phyloP scores from a whole-genome alignment of 2,888 invertebrate species.

The Sarcophaga caerulescens region DNA sequence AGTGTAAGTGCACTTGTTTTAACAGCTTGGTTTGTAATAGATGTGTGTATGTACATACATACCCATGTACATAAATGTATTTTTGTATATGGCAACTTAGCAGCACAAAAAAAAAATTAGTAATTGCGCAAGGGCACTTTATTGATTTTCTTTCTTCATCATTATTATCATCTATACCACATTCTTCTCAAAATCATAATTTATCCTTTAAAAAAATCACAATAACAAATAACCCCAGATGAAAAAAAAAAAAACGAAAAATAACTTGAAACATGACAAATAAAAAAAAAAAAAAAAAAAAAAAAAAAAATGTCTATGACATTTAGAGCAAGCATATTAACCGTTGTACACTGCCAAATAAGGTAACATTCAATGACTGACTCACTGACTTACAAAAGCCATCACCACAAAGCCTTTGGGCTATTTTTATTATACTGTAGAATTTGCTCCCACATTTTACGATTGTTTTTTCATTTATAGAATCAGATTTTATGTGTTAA shows the following conservation, averaged over 20 bases:
- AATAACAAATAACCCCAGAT: neutral
- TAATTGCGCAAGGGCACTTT: slow-evolving; percentile 73
- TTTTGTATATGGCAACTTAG: neutral
- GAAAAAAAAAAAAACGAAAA: neutral
- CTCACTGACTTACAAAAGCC: neutral
- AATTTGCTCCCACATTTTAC: neutral
- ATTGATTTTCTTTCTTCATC: slow-evolving; percentile 70
- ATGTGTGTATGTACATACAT: neutral
- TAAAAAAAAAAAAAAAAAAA: neutral
- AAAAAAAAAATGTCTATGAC: slow-evolving; percentile 8
- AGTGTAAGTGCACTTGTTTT: slow-evolving; percentile 46
- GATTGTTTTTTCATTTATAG: neutral
- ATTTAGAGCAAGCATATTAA: neutral
- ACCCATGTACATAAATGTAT: neutral
- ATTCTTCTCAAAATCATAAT: neutral
- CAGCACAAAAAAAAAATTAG: slow-evolving; percentile 50
- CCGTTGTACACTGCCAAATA: neutral
- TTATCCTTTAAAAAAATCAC: neutral
- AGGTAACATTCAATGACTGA: slow-evolving; percentile 13
- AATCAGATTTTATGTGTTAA: slow-evolving; percentile 12
- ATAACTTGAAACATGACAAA: neutral
- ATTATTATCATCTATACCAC: slow-evolving; percentile 19
- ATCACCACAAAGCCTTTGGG: too few species aligned
- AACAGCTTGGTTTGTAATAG: slow-evolving; percentile 16
- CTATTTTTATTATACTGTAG: too few species aligned